Base-by-base conservation (phyloP, 2,113 vertebrate genomes). In the Clarias batrachus region DNA sequence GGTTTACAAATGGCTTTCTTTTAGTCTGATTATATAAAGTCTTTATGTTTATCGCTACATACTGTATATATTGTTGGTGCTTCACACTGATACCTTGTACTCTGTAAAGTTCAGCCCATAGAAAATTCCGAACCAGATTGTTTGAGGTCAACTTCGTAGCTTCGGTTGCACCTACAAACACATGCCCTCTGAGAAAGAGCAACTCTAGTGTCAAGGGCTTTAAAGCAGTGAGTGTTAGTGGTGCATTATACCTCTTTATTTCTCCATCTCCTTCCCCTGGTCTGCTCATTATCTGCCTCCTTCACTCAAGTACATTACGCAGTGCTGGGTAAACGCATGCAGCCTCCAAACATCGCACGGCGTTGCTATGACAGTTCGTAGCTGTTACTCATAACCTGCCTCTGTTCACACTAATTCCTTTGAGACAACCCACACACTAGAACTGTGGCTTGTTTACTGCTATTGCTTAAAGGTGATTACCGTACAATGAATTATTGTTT, bases 281-380 rank as follows among this genome's bases (percentile, higher is more conserved):
- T 79, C 70, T 60, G 37, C 56, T 25, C 57, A 73, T 60, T 89
- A 87, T 82, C 82, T 82, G 83, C 70, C 52, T 82, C 27, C 56
- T 89, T 81, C 33, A 77, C 85, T 82, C 83, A 73, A 82, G 33
- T 89, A 59, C n/a, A 60, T 65, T 73, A 30, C n/a, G n/a, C 68
- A 77, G 68, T 70, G 48, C 59, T 52, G 68, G 48, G 2, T 84
- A 77, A 78, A 27, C 52, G 10, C 9, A 56, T 8, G 21, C 56
- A 65, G 48, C 13, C 23, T 16, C 23, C 33, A 13, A 76, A 48
- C 82, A 54, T 17, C 65, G 30, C 70, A 56, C 41, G 79, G n/a
- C 30, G 80, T 82, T 89, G 81, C 84, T 85, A 81, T 81, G 84
- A 87, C 54, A 65, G 9, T 62, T 63, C 12, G 70, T 82, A 80